Evolutionary conservation across 1,140 invertebrate genomes (phyloP).

Genomic region (Listronotus bonariensis): DNA sequence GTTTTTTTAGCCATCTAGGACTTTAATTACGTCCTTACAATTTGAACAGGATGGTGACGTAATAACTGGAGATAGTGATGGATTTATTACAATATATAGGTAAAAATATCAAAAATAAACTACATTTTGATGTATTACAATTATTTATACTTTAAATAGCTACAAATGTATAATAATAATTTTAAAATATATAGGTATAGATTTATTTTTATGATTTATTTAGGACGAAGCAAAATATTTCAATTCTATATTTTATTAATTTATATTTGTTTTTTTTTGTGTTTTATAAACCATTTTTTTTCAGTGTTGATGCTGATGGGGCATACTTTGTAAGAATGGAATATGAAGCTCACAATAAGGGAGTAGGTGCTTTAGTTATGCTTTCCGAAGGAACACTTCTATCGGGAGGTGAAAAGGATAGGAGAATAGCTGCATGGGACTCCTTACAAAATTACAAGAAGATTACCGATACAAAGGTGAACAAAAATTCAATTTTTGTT

Average conservation of each 20-base stretch:
- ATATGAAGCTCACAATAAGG: conserved; percentile 86
- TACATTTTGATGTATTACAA: too few relatives aligned
- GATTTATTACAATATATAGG: conserved; percentile 88
- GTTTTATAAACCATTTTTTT: neutral
- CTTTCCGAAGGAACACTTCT: conserved; percentile 86
- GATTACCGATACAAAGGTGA: conserved; percentile 85
- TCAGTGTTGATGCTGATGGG: conserved; percentile 81
- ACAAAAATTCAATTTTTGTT: conserved; percentile 13
- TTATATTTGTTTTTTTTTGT: too few relatives aligned
- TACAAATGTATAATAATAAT: too few relatives aligned
- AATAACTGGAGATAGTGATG: conserved; percentile 91
- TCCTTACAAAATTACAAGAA: conserved; percentile 87
- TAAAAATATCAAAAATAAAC: conserved; percentile 2
- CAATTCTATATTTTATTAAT: too few relatives aligned
- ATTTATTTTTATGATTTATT: too few relatives aligned
- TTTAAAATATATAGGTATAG: too few relatives aligned
- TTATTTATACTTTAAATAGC: too few relatives aligned
- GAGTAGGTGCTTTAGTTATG: conserved; percentile 84
- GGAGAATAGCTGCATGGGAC: conserved; percentile 91
- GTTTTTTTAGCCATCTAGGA: conserved; percentile 69
- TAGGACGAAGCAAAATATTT: too few relatives aligned
- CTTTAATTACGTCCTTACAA: conserved; percentile 82
- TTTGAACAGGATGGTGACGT: conserved; percentile 93
- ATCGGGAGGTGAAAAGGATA: conserved; percentile 87
- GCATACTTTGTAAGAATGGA: conserved; percentile 86